Base-by-base conservation (phyloP, 2,888 invertebrate genomes). In the Empis stercorea region DNA sequence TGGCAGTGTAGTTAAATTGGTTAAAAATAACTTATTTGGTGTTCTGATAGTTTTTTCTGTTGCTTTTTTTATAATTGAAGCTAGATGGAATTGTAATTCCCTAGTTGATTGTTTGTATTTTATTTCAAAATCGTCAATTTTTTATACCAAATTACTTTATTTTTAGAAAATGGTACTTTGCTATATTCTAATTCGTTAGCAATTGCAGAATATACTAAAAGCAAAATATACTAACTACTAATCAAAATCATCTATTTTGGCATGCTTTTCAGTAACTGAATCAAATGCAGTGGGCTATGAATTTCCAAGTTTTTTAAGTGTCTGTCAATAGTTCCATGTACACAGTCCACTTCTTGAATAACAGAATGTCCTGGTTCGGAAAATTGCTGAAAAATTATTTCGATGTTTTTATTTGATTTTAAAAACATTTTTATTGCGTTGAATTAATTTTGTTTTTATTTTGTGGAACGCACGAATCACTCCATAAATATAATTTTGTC, bases 111-210 rank as follows among this genome's bases (percentile, higher is more conserved):
- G 3, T 34, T 34, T 34, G 34, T 27, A 27, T 27, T 27, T 20
- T 5, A 32, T 3, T 10, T 10, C 10, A 36, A 15, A 36, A 7
- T 36, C 71, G 55, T 71, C 60, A 71, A 71, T 55, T 72, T 32
- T 17, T 32, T 17, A n/a, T 44, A 34, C 48, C 43, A 55, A 23
- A 37, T 37, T 16, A 16, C 10, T 37, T 37, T 37, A 15, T 16
- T 37, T 37, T 37, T 37, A n/a, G 16, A 37, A 37, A 37, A 37
- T 34, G 16, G 37, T 10, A 37, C 37, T 3, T 15, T 14, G 10
- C 16, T 37, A 37, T 15, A 37, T 15, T 37, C 16, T 16, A 37
- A 37, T 15, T 14, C 16, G 10, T 37, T 6, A n/a, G 37, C 37
- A 15, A 37, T 16, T 7, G 14, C 16, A 15, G 37, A 37, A 16